Evolutionary conservation across 2,113 vertebrate genomes (phyloP), one percentile per base, ranked within the genome.

Genomic region (Corythornis vintsioides): DNA sequence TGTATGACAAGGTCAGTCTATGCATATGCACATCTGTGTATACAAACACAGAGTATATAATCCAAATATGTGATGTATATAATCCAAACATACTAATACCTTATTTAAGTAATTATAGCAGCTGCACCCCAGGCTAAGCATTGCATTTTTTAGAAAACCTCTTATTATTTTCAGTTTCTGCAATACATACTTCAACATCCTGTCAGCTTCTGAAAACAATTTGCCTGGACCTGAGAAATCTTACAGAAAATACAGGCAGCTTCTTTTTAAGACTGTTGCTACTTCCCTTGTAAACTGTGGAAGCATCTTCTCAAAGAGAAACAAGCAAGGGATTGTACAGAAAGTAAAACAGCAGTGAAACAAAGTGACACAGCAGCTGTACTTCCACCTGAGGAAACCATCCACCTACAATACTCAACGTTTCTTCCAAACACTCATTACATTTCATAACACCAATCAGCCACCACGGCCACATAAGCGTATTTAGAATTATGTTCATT

Each of bases 401-500:
- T 60, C 77, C 73, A 16, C 7, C 19, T 25, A 56, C 52, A 88
- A 35, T 7, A 59, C 31, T 3, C 28, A 88, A 21, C 5, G 8
- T 52, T 84, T 65, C 77, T 80, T 75, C 48, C 18, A 33, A 53
- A 43, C 7, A n/a, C 12, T 25, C 18, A 10, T 12, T 48, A 21
- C 5, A 13, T 65, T 80, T 86, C 75, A 42, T 64, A 75, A 57
- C 71, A 50, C 67, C 78, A 75, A 60, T 35, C 53, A 45, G 72
- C 42, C 48, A 40, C 50, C 14, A 5, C 25, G 38, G 52, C 75
- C 81, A 91, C 72, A 67, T 48, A 48, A 83, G 69, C 1, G 0
- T 31, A 13, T 73, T 92, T 79, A 87, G 69, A 95, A 93, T 64
- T 29, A 77, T 90, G 35, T 56, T 33, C 20, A 38, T 90, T 90